Percentiles rank a stretch among this genome's conserved stretches.
Conservation (phyloP, 1,140 invertebrate species). For the Drosophila ficusphila region DNA sequence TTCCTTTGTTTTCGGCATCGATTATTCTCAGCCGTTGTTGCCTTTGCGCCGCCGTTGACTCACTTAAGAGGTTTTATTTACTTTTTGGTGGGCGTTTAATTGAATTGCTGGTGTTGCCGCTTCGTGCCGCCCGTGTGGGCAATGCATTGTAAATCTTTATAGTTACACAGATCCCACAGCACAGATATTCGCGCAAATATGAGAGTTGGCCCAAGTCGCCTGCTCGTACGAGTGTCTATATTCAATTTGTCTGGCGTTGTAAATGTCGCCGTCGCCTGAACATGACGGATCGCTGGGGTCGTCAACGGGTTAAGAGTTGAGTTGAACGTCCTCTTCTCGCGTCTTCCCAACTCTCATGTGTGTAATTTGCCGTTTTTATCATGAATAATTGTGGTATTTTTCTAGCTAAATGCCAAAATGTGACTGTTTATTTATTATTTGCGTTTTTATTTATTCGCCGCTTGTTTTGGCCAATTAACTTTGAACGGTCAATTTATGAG, state of each 20-base stretch:
- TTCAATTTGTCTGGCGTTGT: constrained; percentile 76
- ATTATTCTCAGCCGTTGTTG: constrained; percentile 61
- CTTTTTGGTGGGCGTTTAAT: constrained; percentile 75
- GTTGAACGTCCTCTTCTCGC: constrained; percentile 67
- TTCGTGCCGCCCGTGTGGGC: constrained; percentile 58
- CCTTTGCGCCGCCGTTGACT: constrained; percentile 35
- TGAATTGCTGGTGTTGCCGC: constrained; percentile 65
- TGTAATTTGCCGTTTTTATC: constrained; percentile 39
- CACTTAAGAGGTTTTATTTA: constrained; percentile 70
- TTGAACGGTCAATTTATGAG: constrained; percentile 60
- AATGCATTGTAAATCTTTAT: constrained; percentile 73
- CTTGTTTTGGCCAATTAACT: constrained; percentile 62
- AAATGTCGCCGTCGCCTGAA: constrained; percentile 59
- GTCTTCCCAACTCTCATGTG: not conserved
- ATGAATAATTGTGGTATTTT: constrained; percentile 75
- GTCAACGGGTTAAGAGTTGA: constrained; percentile 64
- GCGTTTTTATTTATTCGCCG: constrained; percentile 34
- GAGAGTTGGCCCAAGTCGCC: constrained; percentile 6
- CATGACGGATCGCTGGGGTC: constrained; percentile 77
- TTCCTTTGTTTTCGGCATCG: constrained; percentile 75
- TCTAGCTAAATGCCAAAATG: constrained; percentile 74
- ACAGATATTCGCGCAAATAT: constrained; percentile 61
- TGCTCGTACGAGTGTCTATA: constrained; percentile 22
- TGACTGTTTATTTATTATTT: constrained; percentile 62
- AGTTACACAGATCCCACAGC: constrained; percentile 59